Evolutionary conservation across 1,140 invertebrate genomes (phyloP), one percentile per base, ranked within the genome.

Genomic region (Sitobion miscanthi): DNA sequence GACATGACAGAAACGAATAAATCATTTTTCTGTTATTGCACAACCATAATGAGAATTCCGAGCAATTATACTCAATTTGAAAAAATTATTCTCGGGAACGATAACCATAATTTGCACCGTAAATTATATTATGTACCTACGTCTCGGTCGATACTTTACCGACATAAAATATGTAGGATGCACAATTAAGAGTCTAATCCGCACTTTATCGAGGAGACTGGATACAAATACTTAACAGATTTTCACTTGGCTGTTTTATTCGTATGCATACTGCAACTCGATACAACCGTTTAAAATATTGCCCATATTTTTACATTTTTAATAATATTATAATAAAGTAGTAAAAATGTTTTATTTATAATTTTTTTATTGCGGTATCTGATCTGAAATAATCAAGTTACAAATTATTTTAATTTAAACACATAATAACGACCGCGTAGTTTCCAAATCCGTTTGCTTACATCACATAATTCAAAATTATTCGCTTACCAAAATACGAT

Each of bases 21-120:
- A 77, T 77, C 62, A 77, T 77, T 77, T n/a, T n/a, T 77, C n/a
- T 77, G n/a, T 77, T 77, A n/a, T 77, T 77, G 62, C 62, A 77
- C 14, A n/a, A n/a, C 62, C n/a, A 77, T n/a, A 35, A 77, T 77
- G 62, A n/a, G n/a, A 77, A 77, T n/a, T 77, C 62, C n/a, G 14
- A 77, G n/a, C 62, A 77, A 77, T 77, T 77, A 77, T 6, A 77
- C 30, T 20, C 30, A 77, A 77, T 77, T 57, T 77, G 14, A 77
- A 77, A 69, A 77, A 77, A 77, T n/a, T 77, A n/a, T 77, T 77
- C 62, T 20, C 30, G 7, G n/a, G n/a, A 77, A 20, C 30, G 14
- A 77, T 77, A 77, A 35, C 17, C 14, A 77, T 77, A 77, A 77
- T 77, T 77, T 35, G 6, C n/a, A n/a, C 62, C 14, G 30, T 77